These are phyloP conservation scores for Chloroceryle inda DNA, from an alignment of 2,797 vertebrate species.

Conservation along the genomic window DNA sequence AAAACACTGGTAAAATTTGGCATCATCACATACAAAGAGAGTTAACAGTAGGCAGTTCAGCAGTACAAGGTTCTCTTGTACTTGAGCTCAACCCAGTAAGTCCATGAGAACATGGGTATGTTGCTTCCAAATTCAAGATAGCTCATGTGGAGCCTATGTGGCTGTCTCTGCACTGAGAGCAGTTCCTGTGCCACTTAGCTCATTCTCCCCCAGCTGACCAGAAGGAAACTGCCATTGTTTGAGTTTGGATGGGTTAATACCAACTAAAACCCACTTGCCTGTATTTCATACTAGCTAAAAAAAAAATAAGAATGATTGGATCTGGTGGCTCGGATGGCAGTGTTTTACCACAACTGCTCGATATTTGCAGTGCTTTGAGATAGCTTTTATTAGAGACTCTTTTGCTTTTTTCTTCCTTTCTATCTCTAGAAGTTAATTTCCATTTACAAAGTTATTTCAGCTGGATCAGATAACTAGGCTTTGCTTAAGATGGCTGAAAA, in stretches of 20 bases:
- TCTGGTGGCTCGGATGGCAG: background rate
- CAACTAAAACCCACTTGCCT: background rate
- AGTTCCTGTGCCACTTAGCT: background rate
- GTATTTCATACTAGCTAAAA: background rate
- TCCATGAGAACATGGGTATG: background rate
- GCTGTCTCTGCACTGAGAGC: background rate
- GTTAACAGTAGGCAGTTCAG: background rate
- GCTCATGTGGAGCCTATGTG: background rate
- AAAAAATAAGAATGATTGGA: background rate
- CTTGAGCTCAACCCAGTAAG: background rate
- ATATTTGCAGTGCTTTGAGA: background rate
- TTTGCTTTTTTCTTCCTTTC: background rate
- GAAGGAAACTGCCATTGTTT: background rate
- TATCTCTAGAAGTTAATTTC: constrained; percentile 14
- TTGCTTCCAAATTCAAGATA: background rate
- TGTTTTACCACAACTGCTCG: background rate
- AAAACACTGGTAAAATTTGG: background rate
- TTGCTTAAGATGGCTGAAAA: constrained; percentile 24
- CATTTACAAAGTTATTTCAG: constrained; percentile 13
- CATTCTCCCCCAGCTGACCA: background rate
- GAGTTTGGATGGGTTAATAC: background rate
- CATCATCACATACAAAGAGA: background rate
- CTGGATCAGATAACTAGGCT: constrained; percentile 10
- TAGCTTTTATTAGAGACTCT: background rate
- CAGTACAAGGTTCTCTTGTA: background rate